Percentiles rank a stretch among this genome's conserved stretches.
These are phyloP conservation scores for Agrilus cyanescens DNA, from an alignment of 2,888 invertebrate species.

Conservation along the genomic window DNA sequence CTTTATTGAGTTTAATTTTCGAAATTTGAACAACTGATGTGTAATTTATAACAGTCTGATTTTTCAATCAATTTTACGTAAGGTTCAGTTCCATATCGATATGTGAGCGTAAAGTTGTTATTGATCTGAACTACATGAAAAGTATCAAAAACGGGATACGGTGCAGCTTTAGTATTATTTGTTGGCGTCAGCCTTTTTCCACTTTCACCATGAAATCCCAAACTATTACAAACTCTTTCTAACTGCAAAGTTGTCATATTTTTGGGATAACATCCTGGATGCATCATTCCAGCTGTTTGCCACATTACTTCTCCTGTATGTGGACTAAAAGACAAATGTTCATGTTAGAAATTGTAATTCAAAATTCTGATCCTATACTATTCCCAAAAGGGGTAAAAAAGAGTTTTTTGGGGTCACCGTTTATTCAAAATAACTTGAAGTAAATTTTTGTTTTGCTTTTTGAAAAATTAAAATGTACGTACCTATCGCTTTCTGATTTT, in stretches of 20 bases:
- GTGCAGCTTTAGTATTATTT: constrained; percentile 7
- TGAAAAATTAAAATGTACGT: constrained; percentile 16
- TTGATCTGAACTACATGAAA: constrained; percentile 28
- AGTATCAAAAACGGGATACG: constrained; percentile 20
- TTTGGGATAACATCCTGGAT: constrained; percentile 51
- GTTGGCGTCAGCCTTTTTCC: constrained; percentile 27
- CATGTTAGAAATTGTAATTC: constrained; percentile 27
- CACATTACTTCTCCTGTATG: constrained; percentile 56
- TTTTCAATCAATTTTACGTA: constrained; percentile 26
- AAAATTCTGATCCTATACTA: too few species aligned
- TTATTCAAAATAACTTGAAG: too few species aligned
- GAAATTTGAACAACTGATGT: background rate
- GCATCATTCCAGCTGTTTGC: constrained; percentile 58
- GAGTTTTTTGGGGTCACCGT: too few species aligned
- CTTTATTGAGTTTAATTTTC: background rate
- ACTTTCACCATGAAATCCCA: constrained; percentile 48
- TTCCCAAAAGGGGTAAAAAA: too few species aligned
- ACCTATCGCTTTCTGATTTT: constrained; percentile 28
- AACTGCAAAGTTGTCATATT: constrained; percentile 42
- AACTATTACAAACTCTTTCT: constrained; percentile 47
- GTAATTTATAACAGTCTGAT: constrained; percentile 17
- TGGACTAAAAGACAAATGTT: constrained; percentile 29
- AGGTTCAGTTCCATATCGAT: constrained; percentile 26
- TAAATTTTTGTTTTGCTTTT: background rate
- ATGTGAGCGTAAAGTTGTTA: constrained; percentile 19